Conservation (phyloP, 2,888 invertebrate species). For the Drosophila yooni region DNA sequence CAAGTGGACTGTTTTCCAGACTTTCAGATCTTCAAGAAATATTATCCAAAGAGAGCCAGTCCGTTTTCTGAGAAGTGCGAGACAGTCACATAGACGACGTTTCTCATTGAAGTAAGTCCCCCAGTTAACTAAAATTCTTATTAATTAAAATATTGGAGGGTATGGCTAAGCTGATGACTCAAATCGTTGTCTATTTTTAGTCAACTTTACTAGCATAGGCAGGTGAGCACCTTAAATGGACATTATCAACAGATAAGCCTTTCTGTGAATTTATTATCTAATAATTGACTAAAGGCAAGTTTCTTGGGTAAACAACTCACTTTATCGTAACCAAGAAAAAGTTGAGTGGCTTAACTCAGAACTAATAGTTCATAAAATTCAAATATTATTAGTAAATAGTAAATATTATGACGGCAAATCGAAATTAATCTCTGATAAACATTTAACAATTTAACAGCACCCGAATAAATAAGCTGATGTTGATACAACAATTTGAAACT, state of each 20-base stretch:
- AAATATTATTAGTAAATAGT: background rate
- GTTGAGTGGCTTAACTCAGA: background rate
- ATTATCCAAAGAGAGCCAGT: background rate
- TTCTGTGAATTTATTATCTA: background rate
- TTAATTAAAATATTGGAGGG: background rate
- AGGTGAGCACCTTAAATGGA: background rate
- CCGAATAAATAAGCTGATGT: background rate
- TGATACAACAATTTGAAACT: background rate
- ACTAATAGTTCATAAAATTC: background rate
- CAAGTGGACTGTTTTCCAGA: background rate
- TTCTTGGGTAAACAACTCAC: background rate
- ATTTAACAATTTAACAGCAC: background rate
- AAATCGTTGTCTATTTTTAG: conserved; percentile 29
- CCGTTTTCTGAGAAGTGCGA: background rate
- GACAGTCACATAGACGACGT: background rate
- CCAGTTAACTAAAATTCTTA: background rate
- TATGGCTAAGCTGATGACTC: conserved; percentile 14
- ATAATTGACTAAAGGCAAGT: background rate
- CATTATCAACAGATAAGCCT: conserved; percentile 28
- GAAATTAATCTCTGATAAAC: background rate
- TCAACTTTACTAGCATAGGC: conserved; percentile 5
- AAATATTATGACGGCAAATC: background rate
- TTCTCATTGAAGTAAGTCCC: background rate
- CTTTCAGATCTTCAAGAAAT: background rate
- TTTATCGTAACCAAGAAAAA: background rate